Percentiles rank a stretch among this genome's conserved stretches.
Evolutionary conservation across 2,888 invertebrate species (phyloP).

Genomic region (Chrysolina americana): DNA sequence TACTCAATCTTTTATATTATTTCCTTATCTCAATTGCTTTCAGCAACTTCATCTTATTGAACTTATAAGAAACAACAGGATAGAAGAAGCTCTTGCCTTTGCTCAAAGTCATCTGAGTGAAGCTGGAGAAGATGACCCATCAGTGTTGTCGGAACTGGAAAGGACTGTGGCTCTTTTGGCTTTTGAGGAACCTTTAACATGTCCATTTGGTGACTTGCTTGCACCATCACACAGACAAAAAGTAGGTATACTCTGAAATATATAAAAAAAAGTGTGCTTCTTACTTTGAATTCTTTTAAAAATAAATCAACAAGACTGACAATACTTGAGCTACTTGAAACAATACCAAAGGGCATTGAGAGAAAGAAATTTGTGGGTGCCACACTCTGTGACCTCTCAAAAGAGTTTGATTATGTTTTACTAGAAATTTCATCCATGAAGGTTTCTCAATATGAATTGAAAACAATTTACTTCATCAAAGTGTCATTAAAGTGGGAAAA

Average conservation of each 20-base stretch:
- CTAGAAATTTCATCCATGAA: no score
- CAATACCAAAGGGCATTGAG: no score
- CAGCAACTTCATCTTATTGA: constrained; percentile 93
- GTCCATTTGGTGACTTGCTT: constrained; percentile 95
- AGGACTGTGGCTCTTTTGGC: constrained; percentile 94
- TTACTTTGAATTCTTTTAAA: no score
- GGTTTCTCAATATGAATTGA: no score
- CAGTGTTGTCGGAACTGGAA: constrained; percentile 86
- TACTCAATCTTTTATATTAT: not conserved
- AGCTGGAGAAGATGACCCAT: constrained; percentile 86
- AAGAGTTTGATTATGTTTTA: no score
- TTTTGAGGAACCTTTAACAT: constrained; percentile 95
- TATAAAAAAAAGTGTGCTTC: no score
- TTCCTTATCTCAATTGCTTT: constrained; percentile 25
- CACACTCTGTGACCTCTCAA: no score
- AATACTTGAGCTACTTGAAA: no score
- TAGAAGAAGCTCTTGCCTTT: constrained; percentile 91
- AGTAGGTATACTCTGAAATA: constrained; percentile 68
- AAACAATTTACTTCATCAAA: no score
- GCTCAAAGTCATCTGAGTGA: constrained; percentile 93
- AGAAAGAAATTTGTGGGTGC: no score
- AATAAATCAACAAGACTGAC: no score
- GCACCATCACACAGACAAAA: constrained; percentile 95
- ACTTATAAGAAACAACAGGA: constrained; percentile 85
- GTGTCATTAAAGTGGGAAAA: no score